Conservation (phyloP, 1,140 invertebrate genomes). For the Listronotus oregonensis region DNA sequence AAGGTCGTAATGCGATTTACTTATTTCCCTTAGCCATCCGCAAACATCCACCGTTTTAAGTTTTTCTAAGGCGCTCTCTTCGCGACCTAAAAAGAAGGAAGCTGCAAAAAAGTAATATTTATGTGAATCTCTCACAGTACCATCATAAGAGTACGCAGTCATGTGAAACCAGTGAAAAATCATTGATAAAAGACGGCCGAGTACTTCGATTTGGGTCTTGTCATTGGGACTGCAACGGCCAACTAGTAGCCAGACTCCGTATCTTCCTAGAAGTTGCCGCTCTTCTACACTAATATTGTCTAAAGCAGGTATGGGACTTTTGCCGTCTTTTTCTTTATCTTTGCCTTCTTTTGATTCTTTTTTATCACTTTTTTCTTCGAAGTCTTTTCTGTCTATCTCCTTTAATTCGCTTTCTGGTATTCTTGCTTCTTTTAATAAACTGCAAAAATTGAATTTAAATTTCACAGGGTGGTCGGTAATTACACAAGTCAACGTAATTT, state of each 20-base stretch:
- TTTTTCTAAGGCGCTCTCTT: constrained; percentile 85
- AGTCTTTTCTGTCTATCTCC: constrained; percentile 40
- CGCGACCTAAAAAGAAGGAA: constrained; percentile 65
- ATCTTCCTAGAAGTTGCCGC: constrained; percentile 87
- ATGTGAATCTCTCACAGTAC: constrained; percentile 59
- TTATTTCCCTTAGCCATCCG: constrained; percentile 86
- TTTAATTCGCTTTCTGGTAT: constrained; percentile 66
- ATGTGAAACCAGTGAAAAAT: constrained; percentile 99
- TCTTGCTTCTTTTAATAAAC: constrained; percentile 81
- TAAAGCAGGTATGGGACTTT: constrained; percentile 50
- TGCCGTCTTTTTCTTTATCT: constrained; percentile 49
- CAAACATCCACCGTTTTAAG: constrained; percentile 94
- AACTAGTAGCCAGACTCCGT: constrained; percentile 96
- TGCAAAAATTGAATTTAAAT: constrained; percentile 15
- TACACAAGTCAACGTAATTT: too few species aligned
- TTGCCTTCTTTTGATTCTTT: constrained; percentile 58
- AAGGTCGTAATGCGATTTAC: constrained; percentile 84
- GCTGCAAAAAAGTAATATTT: constrained; percentile 7
- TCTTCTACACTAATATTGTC: constrained; percentile 76
- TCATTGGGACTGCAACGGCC: constrained; percentile 88
- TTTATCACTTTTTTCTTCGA: constrained; percentile 71
- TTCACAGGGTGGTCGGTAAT: too few species aligned
- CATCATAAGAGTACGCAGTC: constrained; percentile 94
- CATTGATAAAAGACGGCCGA: constrained; percentile 91
- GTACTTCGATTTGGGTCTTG: constrained; percentile 83